Base-by-base conservation (phyloP, 2,888 invertebrate species). In the Strigamia transsilvanica region DNA sequence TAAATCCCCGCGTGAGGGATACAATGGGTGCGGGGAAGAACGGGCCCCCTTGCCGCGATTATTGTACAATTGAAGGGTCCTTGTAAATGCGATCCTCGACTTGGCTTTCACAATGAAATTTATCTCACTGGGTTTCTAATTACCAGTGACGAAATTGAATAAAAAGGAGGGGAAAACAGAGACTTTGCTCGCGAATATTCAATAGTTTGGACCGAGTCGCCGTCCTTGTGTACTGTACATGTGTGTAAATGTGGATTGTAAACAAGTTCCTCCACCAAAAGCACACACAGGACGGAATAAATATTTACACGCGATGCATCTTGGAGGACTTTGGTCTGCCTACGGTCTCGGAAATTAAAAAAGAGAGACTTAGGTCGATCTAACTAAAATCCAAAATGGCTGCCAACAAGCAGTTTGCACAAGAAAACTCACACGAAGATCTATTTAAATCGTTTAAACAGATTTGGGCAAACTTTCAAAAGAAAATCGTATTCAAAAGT, bases 31-130 rank as follows among this genome's bases (percentile, higher is more conserved):
- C 12, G 61, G 61, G 18, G 23, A 66, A 23, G 1, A 2, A 3
- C 27, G 27, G 27, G 27, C 27, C 27, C 61, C 61, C 23, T 23
- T 4, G 61, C n/a, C 61, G 12, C 18, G 61, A 66, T 66, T 66
- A 66, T 66, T n/a, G 61, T 66, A 66, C 61, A 66, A 66, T 66
- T 66, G 61, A 66, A 66, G 61, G 21, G 23, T 23, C 23, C 61
- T 66, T 23, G 61, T 66, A 66, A 1, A 66, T 21, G 61, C 23
- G 61, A 66, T 66, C 61, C 23, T 66, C 61, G 23, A n/a, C 61
- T 23, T 66, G 23, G 12, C 61, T n/a, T 66, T 18, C 61, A 66
- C 61, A 66, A 66, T 66, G 6, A 23, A 66, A 66, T 18, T 66
- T 66, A 66, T 66, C 61, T 66, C 23, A 9, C 21, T 6, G 61